phyloP scores from a whole-genome alignment of 2,797 vertebrate species.

The Podargus strigoides region DNA sequence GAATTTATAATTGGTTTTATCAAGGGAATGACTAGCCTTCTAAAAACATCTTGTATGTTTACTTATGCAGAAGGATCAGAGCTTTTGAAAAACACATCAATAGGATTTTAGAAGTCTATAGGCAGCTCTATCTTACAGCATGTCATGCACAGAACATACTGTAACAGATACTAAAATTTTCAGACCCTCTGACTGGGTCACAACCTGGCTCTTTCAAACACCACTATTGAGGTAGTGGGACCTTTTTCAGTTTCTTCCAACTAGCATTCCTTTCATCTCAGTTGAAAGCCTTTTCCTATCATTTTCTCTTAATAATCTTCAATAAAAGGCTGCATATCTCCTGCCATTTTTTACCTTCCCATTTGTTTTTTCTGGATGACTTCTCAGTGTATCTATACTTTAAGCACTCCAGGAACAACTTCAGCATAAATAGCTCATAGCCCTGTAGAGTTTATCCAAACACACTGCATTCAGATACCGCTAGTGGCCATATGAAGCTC shows the following conservation, averaged over 20 bases:
- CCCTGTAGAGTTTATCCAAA: neutral
- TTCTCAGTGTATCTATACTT: neutral
- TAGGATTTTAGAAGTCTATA: neutral
- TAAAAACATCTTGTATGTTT: neutral
- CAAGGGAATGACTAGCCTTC: neutral
- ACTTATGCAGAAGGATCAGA: neutral
- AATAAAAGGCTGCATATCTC: neutral
- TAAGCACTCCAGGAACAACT: neutral
- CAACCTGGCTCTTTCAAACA: neutral
- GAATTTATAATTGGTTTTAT: neutral
- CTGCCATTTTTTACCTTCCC: neutral
- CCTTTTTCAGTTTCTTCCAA: neutral
- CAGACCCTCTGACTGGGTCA: neutral
- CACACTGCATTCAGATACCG: neutral
- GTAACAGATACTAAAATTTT: neutral
- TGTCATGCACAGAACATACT: neutral
- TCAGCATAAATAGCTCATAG: neutral
- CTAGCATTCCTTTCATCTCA: conserved; percentile 7
- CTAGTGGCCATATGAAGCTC: neutral
- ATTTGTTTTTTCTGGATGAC: neutral
- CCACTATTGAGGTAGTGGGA: neutral
- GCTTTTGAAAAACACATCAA: neutral
- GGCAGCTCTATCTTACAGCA: neutral
- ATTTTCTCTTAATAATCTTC: conserved; percentile 11
- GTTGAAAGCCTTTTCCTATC: neutral